Evolutionary conservation across 2,113 vertebrate species (phyloP).

Genomic region (Microtus montanus): DNA sequence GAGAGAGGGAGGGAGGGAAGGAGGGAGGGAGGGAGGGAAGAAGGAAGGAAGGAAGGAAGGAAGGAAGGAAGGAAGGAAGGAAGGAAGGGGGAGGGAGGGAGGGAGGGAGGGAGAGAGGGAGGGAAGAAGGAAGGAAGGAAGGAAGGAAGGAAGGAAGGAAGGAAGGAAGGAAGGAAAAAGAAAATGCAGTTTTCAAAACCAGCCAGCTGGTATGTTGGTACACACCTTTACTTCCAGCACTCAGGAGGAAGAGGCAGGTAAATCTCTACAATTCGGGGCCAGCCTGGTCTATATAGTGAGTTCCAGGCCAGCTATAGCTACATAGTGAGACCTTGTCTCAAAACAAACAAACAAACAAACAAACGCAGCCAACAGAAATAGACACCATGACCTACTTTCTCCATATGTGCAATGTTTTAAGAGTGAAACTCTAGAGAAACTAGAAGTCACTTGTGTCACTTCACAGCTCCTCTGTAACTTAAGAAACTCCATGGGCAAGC

Average conservation of each 20-base stretch:
- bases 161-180: neutral
- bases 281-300: neutral
- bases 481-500: conserved; percentile 1
- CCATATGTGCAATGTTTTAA: conserved; percentile 23
- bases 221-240: neutral
- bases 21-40: too few relatives aligned
- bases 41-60: too few relatives aligned
- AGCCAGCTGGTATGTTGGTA: neutral
- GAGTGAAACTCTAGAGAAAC: conserved; percentile 53
- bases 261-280: neutral
- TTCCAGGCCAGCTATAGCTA: neutral
- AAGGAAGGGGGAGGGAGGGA: too few relatives aligned
- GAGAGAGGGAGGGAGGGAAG: too few relatives aligned
- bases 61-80: neutral
- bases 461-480: neutral
- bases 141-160: too few relatives aligned
- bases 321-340: neutral
- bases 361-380: neutral
- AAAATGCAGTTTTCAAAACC: neutral
- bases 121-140: too few relatives aligned
- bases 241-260: neutral
- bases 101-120: too few relatives aligned
- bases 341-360: neutral
- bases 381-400: conserved; percentile 53
- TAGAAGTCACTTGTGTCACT: neutral